Evolutionary conservation across 92 coral and sea anemone species (phyloP), one percentile per base, ranked within the genome.

Genomic region (Metridium senile): DNA sequence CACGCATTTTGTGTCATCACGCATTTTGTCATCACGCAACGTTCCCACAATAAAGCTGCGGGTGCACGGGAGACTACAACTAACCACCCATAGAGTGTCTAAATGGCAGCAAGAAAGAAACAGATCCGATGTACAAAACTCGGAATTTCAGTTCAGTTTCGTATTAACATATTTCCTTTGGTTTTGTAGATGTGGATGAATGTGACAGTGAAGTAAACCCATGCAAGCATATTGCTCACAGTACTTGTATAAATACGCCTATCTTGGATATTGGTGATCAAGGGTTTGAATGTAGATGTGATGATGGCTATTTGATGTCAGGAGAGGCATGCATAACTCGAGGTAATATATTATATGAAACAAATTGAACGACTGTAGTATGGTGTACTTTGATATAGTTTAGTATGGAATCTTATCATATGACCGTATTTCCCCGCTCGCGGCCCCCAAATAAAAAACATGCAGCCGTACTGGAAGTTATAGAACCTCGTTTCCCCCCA

Each of bases 121-220:
- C 4, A 6, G 61, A 16, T 39, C 6, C 6, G 6, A 39, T 4
- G 8, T 39, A 4, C 8, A 4, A 6, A 4, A 39, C 49, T 39
- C 49, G 13, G 8, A 39, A 39, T 39, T 4, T 13, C 8, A 13
- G 49, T 39, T 6, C 49, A 39, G n/a, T n/a, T n/a, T n/a, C n/a
- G n/a, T n/a, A n/a, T n/a, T n/a, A n/a, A n/a, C n/a, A n/a, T n/a
- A n/a, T n/a, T n/a, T n/a, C n/a, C n/a, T n/a, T n/a, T n/a, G n/a
- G n/a, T n/a, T n/a, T n/a, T n/a, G n/a, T n/a, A 79, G 84, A 79
- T 58, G 19, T 79, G 9, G 76, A 79, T 67, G 84, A 79, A 33
- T 79, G 84, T 32, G 34, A 79, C 26, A 26, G 56, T 21, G 70
- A 13, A 3, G 65, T 0, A 0, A 30, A 79, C 26, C 84, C 84